Evolutionary conservation across 2,888 invertebrate species (phyloP).

Genomic region (Eurytoma adleriae): DNA sequence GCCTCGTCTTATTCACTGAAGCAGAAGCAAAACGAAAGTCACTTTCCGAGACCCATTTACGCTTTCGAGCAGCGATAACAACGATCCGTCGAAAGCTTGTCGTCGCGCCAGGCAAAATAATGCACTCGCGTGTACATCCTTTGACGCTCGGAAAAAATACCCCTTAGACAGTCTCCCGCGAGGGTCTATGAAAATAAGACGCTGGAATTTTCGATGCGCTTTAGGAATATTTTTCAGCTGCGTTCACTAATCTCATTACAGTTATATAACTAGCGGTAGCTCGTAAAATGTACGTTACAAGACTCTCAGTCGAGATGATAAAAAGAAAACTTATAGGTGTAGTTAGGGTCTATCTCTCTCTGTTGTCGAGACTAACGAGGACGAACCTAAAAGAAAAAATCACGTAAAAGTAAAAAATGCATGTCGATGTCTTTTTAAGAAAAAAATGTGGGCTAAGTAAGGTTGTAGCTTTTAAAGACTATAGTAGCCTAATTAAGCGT

Average conservation of each 20-base stretch:
- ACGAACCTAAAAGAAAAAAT: constrained; percentile 56
- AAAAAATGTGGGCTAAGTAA: constrained; percentile 60
- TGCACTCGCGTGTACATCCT: not conserved
- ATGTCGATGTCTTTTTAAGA: constrained; percentile 62
- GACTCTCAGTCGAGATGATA: constrained; percentile 12
- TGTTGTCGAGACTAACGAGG: constrained; percentile 45
- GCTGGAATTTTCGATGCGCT: constrained; percentile 59
- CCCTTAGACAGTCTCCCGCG: not conserved
- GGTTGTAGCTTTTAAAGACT: constrained; percentile 55
- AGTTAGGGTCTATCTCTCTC: constrained; percentile 59
- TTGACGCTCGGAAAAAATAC: not conserved
- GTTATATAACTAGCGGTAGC: constrained; percentile 54
- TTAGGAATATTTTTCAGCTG: constrained; percentile 67
- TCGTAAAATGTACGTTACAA: constrained; percentile 15
- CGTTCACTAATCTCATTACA: constrained; percentile 63
- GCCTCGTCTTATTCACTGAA: constrained; percentile 4
- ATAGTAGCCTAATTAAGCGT: constrained; percentile 20
- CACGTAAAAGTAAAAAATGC: constrained; percentile 55
- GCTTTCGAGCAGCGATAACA: not conserved
- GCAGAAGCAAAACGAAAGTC: not conserved
- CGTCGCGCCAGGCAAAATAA: constrained; percentile 5
- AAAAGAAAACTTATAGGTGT: constrained; percentile 58
- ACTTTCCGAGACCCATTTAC: constrained; percentile 1
- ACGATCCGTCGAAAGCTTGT: not conserved
- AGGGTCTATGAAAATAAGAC: constrained; percentile 57